Evolutionary conservation across 2,888 invertebrate genomes (phyloP).

Genomic region (Lasioglossum vierecki): DNA sequence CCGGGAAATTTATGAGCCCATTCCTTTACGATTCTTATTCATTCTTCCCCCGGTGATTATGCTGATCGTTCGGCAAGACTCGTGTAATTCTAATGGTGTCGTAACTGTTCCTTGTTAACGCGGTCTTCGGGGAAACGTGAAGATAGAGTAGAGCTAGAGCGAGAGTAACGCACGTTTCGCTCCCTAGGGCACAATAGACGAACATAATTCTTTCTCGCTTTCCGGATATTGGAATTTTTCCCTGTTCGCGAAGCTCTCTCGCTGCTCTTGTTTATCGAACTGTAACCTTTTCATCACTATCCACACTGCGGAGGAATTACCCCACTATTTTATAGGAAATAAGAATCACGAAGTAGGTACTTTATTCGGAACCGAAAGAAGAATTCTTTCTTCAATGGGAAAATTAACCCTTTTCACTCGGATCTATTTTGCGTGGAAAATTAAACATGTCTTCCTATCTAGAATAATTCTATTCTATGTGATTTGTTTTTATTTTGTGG

Average conservation of each 20-base stretch:
- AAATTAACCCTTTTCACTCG: too few species aligned
- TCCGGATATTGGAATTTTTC: constrained; percentile 2
- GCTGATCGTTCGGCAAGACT: constrained; percentile 1
- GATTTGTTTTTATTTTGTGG: too few species aligned
- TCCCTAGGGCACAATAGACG: not conserved
- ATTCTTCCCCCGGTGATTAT: not conserved
- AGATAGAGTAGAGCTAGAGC: not conserved
- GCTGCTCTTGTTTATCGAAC: not conserved
- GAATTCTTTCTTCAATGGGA: not conserved
- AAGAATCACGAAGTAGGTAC: too few species aligned
- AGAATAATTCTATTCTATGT: too few species aligned
- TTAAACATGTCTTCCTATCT: too few species aligned
- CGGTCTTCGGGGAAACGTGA: not conserved
- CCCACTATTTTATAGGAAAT: not conserved
- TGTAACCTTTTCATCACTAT: not conserved
- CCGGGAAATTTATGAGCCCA: constrained; percentile 25
- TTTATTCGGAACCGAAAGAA: too few species aligned
- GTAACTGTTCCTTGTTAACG: constrained; percentile 12
- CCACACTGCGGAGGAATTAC: not conserved
- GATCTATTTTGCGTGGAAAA: too few species aligned
- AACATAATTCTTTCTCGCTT: not conserved
- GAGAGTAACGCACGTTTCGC: not conserved
- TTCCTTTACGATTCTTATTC: not conserved
- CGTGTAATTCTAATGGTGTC: constrained; percentile 10
- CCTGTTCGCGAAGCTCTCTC: not conserved